These are phyloP conservation scores for Nycticebus coucang DNA, from an alignment of 2,113 vertebrate genomes.

Conservation along the genomic window DNA sequence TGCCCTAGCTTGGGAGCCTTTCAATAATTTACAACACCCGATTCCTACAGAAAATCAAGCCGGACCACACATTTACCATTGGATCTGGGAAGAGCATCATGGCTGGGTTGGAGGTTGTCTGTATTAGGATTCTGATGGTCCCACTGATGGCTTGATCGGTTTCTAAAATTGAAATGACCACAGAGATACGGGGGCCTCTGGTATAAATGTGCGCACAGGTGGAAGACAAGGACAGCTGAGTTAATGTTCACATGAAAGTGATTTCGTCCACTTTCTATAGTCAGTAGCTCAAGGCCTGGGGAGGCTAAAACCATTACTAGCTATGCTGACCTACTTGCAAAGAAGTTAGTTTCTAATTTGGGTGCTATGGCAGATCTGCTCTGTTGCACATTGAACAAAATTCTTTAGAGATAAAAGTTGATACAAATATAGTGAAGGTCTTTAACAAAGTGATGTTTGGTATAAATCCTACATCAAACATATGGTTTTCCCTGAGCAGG, in stretches of 20 bases:
- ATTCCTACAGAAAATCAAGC: neutral
- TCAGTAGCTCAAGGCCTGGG: neutral
- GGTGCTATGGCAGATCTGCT: neutral
- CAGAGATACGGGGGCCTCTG: neutral
- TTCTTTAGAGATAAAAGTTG: conserved; percentile 25
- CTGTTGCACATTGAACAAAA: neutral
- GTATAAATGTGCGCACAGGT: fast-evolving
- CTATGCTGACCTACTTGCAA: conserved; percentile 65
- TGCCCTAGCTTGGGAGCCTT: neutral
- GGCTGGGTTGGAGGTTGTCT: neutral
- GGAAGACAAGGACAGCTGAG: neutral
- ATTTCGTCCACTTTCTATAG: neutral
- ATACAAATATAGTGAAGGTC: neutral
- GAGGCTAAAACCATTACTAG: neutral
- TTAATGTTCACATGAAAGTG: neutral
- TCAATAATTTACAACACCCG: neutral
- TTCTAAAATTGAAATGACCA: neutral
- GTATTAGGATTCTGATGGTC: neutral
- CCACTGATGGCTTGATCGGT: neutral
- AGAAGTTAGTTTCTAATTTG: conserved; percentile 57
- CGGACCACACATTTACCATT: too few species aligned
- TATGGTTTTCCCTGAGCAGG: neutral
- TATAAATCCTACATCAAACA: conserved; percentile 10
- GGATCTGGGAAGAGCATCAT: neutral
- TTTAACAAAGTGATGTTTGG: conserved; percentile 6